These are phyloP conservation scores for Nowickia ferox DNA, from an alignment of 2,888 invertebrate genomes.

Conservation along the genomic window DNA sequence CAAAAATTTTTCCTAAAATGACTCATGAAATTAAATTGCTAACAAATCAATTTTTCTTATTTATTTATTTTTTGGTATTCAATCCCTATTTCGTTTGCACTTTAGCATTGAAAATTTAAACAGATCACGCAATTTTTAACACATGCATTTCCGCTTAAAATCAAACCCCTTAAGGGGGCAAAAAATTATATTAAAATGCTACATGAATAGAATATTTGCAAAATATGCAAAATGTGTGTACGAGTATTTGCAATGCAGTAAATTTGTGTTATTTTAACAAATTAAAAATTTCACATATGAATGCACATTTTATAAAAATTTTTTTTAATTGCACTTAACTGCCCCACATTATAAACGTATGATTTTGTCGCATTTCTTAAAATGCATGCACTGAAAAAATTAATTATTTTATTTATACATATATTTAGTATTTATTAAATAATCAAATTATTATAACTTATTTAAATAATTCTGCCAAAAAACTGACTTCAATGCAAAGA, in stretches of 20 bases:
- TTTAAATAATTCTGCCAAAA: too few species aligned
- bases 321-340: constrained; percentile 5
- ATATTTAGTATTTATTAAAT: too few species aligned
- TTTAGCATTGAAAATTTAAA: constrained; percentile 36
- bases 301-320: constrained; percentile 38
- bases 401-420: too few species aligned
- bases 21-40: constrained; percentile 20
- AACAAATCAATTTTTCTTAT: constrained; percentile 9
- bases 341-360: constrained; percentile 41
- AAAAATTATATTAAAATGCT: neutral
- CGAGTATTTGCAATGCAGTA: constrained; percentile 52
- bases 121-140: constrained; percentile 31
- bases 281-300: constrained; percentile 62
- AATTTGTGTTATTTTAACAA: constrained; percentile 56
- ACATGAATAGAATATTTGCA: constrained; percentile 25
- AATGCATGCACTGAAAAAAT: constrained; percentile 15
- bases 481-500: too few species aligned
- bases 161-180: constrained; percentile 23
- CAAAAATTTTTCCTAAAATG: neutral
- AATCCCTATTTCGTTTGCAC: constrained; percentile 1
- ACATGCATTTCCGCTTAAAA: constrained; percentile 50
- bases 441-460: too few species aligned
- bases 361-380: constrained; percentile 63
- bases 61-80: neutral
- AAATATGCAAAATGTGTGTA: constrained; percentile 23